These are phyloP conservation scores for Sylvia borin DNA, from an alignment of 2,797 vertebrate species.

Conservation along the genomic window DNA sequence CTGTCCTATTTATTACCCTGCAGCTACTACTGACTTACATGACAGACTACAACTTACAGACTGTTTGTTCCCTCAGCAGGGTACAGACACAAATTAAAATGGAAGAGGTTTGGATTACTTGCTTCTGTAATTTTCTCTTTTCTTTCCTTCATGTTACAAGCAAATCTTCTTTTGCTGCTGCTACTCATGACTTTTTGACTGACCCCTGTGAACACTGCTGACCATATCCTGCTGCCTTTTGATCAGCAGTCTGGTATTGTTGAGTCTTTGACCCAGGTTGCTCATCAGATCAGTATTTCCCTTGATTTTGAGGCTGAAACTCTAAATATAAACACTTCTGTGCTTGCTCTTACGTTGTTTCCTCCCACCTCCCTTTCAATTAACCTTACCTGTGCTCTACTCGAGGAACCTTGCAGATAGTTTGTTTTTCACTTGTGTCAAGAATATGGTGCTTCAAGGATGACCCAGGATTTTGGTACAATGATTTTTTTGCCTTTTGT, in stretches of 20 bases:
- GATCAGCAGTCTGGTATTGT: background rate
- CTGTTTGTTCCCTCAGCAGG: conserved; percentile 70
- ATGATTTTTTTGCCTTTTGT: background rate
- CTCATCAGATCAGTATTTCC: background rate
- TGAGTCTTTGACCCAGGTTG: background rate
- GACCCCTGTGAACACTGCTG: background rate
- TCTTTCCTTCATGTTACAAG: conserved; percentile 20
- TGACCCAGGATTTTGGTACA: background rate
- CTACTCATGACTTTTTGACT: conserved; percentile 7
- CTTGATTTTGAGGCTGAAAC: background rate
- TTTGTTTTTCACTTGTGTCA: background rate
- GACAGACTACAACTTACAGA: background rate
- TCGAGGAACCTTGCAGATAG: background rate
- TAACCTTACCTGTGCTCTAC: background rate
- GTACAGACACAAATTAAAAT: conserved; percentile 58
- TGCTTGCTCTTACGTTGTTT: background rate
- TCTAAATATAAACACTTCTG: background rate
- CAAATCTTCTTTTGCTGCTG: background rate
- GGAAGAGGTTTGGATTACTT: conserved; percentile 57
- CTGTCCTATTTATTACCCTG: conserved; percentile 47
- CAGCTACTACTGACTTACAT: conserved; percentile 11
- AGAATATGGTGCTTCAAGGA: background rate
- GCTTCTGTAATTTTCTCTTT: conserved; percentile 56
- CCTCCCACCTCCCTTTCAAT: background rate
- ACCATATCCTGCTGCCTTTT: background rate